A percentile compares a stretch with the other conserved stretches of the same genome.
These are phyloP conservation scores for Paratilapia polleni DNA, from an alignment of 2,113 vertebrate species.

Conservation along the genomic window DNA sequence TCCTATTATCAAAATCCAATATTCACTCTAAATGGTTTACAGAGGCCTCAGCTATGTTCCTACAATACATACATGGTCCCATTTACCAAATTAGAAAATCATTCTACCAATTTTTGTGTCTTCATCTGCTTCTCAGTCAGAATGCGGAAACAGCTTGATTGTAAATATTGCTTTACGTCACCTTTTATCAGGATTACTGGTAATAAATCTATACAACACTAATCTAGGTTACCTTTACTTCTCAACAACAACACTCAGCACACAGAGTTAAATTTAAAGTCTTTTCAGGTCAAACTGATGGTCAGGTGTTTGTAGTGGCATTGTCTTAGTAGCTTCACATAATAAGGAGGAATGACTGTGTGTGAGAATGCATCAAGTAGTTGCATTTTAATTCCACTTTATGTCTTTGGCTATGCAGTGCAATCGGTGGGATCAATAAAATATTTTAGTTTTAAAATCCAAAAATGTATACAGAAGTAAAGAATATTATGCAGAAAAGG, in stretches of 20 bases:
- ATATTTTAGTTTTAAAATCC: background rate
- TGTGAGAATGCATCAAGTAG: background rate
- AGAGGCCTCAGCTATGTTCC: background rate
- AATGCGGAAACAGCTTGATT: rapidly evolving
- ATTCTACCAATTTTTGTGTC: background rate
- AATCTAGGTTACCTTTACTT: background rate
- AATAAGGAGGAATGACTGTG: background rate
- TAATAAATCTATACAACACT: background rate
- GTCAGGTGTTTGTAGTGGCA: background rate
- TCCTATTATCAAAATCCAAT: background rate
- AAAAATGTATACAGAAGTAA: background rate
- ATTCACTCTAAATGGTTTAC: background rate
- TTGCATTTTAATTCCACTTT: background rate
- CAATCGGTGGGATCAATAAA: background rate
- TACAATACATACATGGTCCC: background rate
- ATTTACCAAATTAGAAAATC: rapidly evolving
- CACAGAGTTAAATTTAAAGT: background rate
- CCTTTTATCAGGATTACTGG: background rate
- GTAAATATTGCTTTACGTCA: rapidly evolving
- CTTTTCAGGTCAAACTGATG: background rate
- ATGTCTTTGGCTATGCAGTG: background rate
- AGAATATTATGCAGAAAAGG: rapidly evolving
- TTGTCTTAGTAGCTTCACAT: background rate
- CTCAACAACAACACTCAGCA: background rate
- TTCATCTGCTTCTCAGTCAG: background rate